These are phyloP conservation scores for Hydriomena furcata DNA, from an alignment of 2,888 invertebrate species.

Conservation along the genomic window DNA sequence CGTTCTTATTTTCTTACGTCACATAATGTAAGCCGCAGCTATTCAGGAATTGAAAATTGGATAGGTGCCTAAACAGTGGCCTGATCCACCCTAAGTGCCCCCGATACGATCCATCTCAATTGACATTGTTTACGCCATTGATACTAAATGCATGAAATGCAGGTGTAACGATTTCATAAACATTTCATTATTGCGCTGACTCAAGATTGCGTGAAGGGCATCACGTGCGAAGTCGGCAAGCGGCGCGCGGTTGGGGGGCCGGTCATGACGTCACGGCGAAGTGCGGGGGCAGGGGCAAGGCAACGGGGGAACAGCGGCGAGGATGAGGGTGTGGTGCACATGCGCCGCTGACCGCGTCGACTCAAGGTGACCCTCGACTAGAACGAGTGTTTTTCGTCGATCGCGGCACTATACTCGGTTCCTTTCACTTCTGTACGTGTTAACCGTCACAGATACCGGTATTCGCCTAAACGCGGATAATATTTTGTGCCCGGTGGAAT, in stretches of 20 bases:
- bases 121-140: no score
- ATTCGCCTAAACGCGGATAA: conserved; percentile 69
- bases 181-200: conserved; percentile 47
- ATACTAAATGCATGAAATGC: conserved; percentile 11
- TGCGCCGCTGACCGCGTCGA: conserved; percentile 65
- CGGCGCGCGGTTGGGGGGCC: conserved; percentile 21
- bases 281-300: conserved; percentile 33
- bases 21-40: no score
- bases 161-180: conserved; percentile 42
- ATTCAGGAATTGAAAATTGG: no score
- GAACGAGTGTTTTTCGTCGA: conserved; percentile 59
- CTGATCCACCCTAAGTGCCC: no score
- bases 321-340: conserved; percentile 80
- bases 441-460: conserved; percentile 57
- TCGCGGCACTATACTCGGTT: conserved; percentile 56
- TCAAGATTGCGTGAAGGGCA: conserved; percentile 62
- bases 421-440: conserved; percentile 68
- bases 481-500: conserved; percentile 62
- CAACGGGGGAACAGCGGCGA: conserved; percentile 38
- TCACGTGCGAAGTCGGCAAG: conserved; percentile 58
- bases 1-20: no score
- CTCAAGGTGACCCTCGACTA: conserved; percentile 78
- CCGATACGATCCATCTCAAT: no score
- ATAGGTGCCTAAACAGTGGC: no score
- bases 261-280: conserved; percentile 24